Evolutionary conservation across 2,888 invertebrate genomes (phyloP), one percentile per base, ranked within the genome.

Genomic region (Ophioninae sp.): DNA sequence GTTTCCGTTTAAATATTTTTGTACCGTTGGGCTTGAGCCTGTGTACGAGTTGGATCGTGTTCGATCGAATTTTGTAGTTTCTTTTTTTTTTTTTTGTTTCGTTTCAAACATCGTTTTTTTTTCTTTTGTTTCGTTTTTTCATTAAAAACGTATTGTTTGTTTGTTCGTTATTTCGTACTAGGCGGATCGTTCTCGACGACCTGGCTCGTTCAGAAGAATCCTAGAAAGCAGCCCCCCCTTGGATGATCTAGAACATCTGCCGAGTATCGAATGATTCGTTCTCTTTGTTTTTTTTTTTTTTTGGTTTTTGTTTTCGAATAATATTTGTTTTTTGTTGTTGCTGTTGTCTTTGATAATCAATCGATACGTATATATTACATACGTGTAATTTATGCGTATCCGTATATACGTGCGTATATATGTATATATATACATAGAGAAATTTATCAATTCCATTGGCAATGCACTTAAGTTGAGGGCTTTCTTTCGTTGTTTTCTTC

Each of bases 371-470:
- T 59, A 59, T 71, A 39, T 37, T 68, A 30, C 56, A 30, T 69
- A n/a, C 51, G 13, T 51, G 51, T 51, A 3, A 51, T 51, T 17
- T 51, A 10, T 51, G 51, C 51, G 51, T 51, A 51, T 51, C 17
- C 23, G 64, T 41, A 37, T 75, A 41, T 58, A 59, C 20, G 8
- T 44, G 63, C 63, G 61, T 61, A 72, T 58, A 71, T 68, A 71
- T 58, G 37, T 58, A 69, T 71, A 72, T 59, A 72, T 22, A 10
- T 22, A 72, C 22, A 22, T 61, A 17, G 20, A 23, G 67, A 73
- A 73, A 73, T 79, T 59, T 72, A 82, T 83, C 81, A 84, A 84
- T 84, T 84, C 84, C 84, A 84, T 30, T 84, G 84, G 84, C 84
- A 84, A 84, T 84, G 84, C 79, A 79, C 84, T 30, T 69, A 76